Evolutionary conservation across 1,140 invertebrate genomes (phyloP).

Genomic region (Chironomus tepperi): DNA sequence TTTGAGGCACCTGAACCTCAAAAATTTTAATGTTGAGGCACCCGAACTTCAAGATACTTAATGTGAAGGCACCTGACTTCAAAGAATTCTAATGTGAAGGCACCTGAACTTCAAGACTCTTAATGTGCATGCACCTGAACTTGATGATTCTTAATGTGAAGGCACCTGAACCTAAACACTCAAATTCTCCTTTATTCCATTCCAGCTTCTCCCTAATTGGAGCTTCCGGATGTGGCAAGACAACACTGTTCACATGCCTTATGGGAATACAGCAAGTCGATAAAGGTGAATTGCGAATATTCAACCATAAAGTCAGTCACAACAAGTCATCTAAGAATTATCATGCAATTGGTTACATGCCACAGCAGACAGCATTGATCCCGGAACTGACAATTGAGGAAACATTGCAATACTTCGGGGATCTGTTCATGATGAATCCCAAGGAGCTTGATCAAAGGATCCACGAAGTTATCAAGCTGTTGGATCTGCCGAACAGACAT

Average conservation of each 20-base stretch:
- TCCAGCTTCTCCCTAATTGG: background rate
- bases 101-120: too few species aligned
- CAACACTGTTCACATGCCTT: slow-evolving; percentile 68
- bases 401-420: slow-evolving; percentile 74
- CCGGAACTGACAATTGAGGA: slow-evolving; percentile 71
- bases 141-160: too few species aligned
- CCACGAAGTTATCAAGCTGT: slow-evolving; percentile 52
- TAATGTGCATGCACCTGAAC: too few species aligned
- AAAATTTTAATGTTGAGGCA: too few species aligned
- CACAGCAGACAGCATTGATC: slow-evolving; percentile 70
- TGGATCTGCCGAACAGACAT: slow-evolving; percentile 55
- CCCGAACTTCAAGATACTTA: too few species aligned
- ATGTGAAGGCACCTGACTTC: too few species aligned
- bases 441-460: slow-evolving; percentile 51
- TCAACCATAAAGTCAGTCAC: slow-evolving; percentile 62
- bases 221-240: slow-evolving; percentile 50
- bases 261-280: slow-evolving; percentile 62
- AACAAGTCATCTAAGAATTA: slow-evolving; percentile 61
- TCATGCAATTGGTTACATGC: slow-evolving; percentile 67
- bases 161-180: background rate
- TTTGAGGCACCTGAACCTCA: too few species aligned
- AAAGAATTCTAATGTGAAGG: too few species aligned
- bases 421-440: slow-evolving; percentile 62
- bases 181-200: background rate
- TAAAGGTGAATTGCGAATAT: slow-evolving; percentile 61